A percentile compares a stretch with the other conserved stretches of the same genome.
These are phyloP conservation scores for Chaenogobius annularis DNA, from an alignment of 2,113 vertebrate species.

Conservation along the genomic window DNA sequence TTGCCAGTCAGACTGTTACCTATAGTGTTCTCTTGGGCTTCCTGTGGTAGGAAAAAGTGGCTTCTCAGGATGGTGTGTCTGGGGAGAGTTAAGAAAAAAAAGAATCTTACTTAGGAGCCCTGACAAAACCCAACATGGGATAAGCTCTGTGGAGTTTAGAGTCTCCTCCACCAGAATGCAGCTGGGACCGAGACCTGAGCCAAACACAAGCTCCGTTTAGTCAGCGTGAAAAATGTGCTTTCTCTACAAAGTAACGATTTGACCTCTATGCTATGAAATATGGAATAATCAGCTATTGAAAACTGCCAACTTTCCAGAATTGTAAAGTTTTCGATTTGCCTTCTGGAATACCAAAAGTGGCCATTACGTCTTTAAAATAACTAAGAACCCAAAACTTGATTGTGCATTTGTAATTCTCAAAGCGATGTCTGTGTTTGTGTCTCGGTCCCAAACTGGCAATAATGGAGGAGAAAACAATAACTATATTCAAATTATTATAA, in stretches of 20 bases:
- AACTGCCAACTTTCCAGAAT: no score
- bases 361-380: no score
- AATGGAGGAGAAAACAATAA: conserved; percentile 78
- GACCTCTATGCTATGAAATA: no score
- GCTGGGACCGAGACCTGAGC: conserved; percentile 68
- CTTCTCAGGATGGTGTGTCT: conserved; percentile 99
- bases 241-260: not conserved
- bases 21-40: conserved; percentile 99
- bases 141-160: conserved; percentile 86
- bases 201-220: conserved; percentile 26
- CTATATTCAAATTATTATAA: conserved; percentile 21
- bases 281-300: no score
- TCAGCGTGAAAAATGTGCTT: not conserved
- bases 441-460: conserved; percentile 75
- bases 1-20: conserved; percentile 99
- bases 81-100: conserved; percentile 99
- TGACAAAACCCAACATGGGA: conserved; percentile 85
- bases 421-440: conserved; percentile 14
- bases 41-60: conserved; percentile 99
- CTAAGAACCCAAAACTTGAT: no score
- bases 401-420: no score
- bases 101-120: conserved; percentile 99
- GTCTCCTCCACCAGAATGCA: conserved; percentile 70
- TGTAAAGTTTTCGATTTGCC: no score
- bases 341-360: no score